A percentile compares a stretch with the other conserved stretches of the same genome.
Conservation (phyloP, 35 echinoderm and acorn worm species). For the Heliocidaris erythrogramma region DNA sequence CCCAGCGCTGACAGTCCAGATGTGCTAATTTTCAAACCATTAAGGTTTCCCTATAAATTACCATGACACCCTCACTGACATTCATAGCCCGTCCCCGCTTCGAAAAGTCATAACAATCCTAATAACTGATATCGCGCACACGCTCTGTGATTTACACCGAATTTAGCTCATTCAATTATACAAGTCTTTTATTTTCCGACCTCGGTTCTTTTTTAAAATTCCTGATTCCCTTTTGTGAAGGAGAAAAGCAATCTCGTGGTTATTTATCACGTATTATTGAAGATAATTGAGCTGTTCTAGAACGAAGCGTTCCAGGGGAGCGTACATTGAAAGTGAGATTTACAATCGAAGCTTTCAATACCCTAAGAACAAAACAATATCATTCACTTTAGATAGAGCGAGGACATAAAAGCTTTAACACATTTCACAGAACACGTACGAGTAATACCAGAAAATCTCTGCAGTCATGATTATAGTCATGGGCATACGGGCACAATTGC, state of each 20-base stretch:
- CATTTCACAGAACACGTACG: too few species aligned
- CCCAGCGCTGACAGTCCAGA: not conserved
- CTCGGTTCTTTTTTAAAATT: not conserved
- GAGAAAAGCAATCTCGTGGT: not conserved
- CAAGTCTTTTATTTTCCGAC: conserved; percentile 7
- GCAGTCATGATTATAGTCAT: too few species aligned
- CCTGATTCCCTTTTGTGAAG: not conserved
- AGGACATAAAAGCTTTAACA: too few species aligned
- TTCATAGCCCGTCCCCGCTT: conserved; percentile 5
- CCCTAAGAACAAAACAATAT: too few species aligned
- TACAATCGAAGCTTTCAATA: too few species aligned
- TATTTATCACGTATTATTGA: not conserved
- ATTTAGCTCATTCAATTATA: conserved; percentile 18
- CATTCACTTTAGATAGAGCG: too few species aligned
- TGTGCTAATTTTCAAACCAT: conserved; percentile 40
- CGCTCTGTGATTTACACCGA: conserved; percentile 5
- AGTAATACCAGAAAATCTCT: too few species aligned
- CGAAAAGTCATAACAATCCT: conserved; percentile 13
- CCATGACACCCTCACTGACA: not conserved
- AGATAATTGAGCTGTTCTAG: too few species aligned
- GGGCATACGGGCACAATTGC: too few species aligned
- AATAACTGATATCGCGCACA: not conserved
- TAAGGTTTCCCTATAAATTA: conserved; percentile 14
- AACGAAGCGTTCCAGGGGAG: too few species aligned
- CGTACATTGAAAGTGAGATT: too few species aligned